Base-by-base conservation (phyloP, 2,888 invertebrate species). In the Agriopis marginaria region DNA sequence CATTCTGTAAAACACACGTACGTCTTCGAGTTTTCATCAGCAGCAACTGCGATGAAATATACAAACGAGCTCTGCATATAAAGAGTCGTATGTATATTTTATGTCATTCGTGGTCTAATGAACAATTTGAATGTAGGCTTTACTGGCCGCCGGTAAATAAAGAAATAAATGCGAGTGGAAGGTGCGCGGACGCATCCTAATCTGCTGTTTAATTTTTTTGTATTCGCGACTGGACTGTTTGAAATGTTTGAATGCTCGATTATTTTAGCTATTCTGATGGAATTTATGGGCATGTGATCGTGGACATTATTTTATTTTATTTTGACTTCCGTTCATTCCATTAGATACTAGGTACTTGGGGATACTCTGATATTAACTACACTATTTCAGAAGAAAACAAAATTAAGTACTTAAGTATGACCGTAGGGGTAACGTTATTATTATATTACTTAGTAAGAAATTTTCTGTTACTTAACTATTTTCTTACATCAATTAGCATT, bases 101-200 rank as follows among this genome's bases (percentile, higher is more conserved):
- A 83, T 86, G 86, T 87, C 86, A 83, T 81, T 80, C 79, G 73
- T 78, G 80, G 83, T 78, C 86, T 93, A 93, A 93, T 93, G 89
- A 92, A 89, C 92, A 86, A 93, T 93, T 93, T 92, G 91, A 93
- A 93, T 93, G 92, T 92, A 88, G 89, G 86, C 85, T 90, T 89
- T 86, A 92, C 89, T 89, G 90, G 87, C 82, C 79, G 84, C 84
- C 84, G 81, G 87, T 89, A 87, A 89, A 92, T 91, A 92, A 91
- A 91, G 87, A 90, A 89, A 89, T 88, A 90, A 90, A 90, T 88
- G 89, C 85, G 86, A 78, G 77, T 79, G 79, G 80, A 77, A 76
- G 67, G 77, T 87, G 92, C 88, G 88, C 79, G 70, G 70, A 79
- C 87, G 93, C 93, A 93, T 83, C 80, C 84, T 87, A 93, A 93